Evolutionary conservation across 2,888 invertebrate species (phyloP), one percentile per base, ranked within the genome.

Genomic region (Heliconius ismenius): DNA sequence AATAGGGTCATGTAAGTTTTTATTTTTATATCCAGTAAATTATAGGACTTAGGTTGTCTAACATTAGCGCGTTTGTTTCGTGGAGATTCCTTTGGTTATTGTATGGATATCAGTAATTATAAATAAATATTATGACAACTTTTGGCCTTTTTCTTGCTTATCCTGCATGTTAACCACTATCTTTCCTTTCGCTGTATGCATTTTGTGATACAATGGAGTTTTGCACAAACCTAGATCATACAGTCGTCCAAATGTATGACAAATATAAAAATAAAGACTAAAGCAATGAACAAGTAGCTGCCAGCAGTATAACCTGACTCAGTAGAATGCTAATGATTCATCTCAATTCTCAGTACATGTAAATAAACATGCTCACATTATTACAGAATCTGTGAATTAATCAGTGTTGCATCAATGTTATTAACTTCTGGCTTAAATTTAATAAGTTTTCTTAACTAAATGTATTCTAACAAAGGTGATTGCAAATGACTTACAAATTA

Each of bases 61-160:
- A 86, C 83, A 85, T 84, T 85, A 81, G 78, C 88, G 87, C 88
- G 87, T 86, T 88, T 85, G 85, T 88, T 84, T 84, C 78, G 79
- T 79, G 79, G 77, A 82, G 78, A 79, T 81, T 81, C 75, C 73
- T 82, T 83, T 81, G 79, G 87, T 90, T 88, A 88, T 85, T 92
- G 90, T 92, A 91, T 90, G 87, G 87, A 90, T 91, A 90, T 86
- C 87, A 90, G 88, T 91, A 91, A 90, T 83, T 88, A 87, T 87
- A 85, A 92, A 93, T 93, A 93, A 93, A 93, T 83, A 88, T 87
- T 92, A 89, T 89, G 87, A 92, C 88, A 90, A 90, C 85, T 88
- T 89, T 89, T 88, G 89, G 91, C 88, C 89, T 93, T 92, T 92
- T 92, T 92, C 91, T 92, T 92, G 91, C 91, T 91, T 90, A 85